Base-by-base conservation (phyloP, 1,140 invertebrate species). In the Drosophila yakuba region DNA sequence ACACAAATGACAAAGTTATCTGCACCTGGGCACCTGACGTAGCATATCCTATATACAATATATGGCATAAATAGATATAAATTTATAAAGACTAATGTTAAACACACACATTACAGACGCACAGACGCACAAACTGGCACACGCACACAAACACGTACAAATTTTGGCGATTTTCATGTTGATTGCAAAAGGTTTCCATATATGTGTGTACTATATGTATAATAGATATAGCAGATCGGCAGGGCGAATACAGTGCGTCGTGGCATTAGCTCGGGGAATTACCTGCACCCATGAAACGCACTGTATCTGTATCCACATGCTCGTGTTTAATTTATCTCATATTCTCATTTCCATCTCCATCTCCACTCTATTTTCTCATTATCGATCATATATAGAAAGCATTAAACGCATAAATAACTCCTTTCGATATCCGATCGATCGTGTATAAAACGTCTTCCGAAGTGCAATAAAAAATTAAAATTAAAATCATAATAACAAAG, bases 141-240 rank as follows among this genome's bases (percentile, higher is more conserved):
- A 72, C 28, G 38, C 11, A 58, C 35, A 61, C 48, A 47, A 17
- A 52, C 15, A 36, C 32, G 50, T 72, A 72, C 68, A 72, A 69
- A 72, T 74, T 74, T 74, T 74, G 72, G 72, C 72, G 52, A 74
- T 74, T 74, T 82, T 82, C 43, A 80, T 78, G 44, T 69, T 80
- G 76, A 78, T 78, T 78, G 67, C 76, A 66, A 76, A 60, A 4
- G 32, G 64, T 45, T 68, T 77, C 41, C 52, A 76, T 76, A 77
- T 56, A 68, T 57, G 45, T 61, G 57, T 60, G 28, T 60, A 58
- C 51, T 44, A 50, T 78, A 72, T 72, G 36, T 43, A 63, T 51
- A 55, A 61, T 67, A 62, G 69, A 55, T 69, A 69, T 71, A 59
- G 57, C 57, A 48, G 45, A 32, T 59, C 10, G 28, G 43, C n/a